Base-by-base conservation (phyloP, 2,113 vertebrate species). In the Nestor notabilis region DNA sequence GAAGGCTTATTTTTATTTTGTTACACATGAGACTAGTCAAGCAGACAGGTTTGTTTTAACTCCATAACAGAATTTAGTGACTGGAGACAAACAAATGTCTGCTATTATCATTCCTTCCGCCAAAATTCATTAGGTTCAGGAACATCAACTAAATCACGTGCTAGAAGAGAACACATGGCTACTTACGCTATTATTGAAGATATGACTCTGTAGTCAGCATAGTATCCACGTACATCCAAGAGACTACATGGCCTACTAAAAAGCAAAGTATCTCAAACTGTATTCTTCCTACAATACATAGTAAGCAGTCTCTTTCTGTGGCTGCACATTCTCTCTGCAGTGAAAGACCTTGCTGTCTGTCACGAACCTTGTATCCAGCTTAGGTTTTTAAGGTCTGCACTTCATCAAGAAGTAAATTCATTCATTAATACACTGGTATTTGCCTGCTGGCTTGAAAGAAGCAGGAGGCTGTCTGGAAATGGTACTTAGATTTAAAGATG, bases 1-100 rank as follows among this genome's bases (percentile, higher is more conserved):
- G 96, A 97, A 96, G 65, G 89, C 28, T 95, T 93, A 72, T 95
- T 91, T 96, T 94, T 93, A 52, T 96, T 93, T 93, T 89, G 70
- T 83, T 94, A 83, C 89, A 89, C 80, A 69, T 31, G 92, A 94
- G 95, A 87, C 95, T 94, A 97, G 83, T 91, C 74, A 89, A 95
- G 81, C 56, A 89, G 95, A 94, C 80, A 94, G 84, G 95, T 89
- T 97, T 93, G 89, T 97, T 95, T 94, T 96, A 93, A 93, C 65
- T 92, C 91, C 61, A 56, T 91, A 85, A 91, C 74, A 95, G 77
- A 95, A 96, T 95, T 74, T 92, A 93, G 94, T 9, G 6, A 91
- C 92, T 93, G 49, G 58, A 72, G 89, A 95, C 87, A 96, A 95
- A 92, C 83, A 91, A 28, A 96, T 94, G 74, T 85, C 94, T 95